These are phyloP conservation scores for Pipistrellus nathusii DNA, from an alignment of 2,797 vertebrate genomes.

Conservation along the genomic window DNA sequence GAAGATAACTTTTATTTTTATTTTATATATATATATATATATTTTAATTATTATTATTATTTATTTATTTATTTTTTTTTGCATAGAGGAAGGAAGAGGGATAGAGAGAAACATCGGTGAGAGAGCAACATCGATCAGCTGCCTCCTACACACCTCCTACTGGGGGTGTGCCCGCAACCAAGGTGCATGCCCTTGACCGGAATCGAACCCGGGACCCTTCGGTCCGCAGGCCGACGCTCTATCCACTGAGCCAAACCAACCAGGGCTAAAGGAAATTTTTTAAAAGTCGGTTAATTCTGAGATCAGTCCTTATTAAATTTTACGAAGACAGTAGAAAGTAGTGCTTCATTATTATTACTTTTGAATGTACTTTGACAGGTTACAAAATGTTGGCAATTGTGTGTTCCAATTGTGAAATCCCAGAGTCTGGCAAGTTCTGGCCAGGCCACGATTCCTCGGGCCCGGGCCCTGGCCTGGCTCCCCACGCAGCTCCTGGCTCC, in stretches of 20 bases:
- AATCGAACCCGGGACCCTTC: too few relatives aligned
- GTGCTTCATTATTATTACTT: not conserved
- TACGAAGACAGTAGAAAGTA: not conserved
- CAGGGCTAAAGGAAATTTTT: not conserved
- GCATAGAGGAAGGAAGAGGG: too few relatives aligned
- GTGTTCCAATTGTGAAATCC: not conserved
- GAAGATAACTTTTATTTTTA: too few relatives aligned
- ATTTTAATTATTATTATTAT: too few relatives aligned
- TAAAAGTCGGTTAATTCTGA: constrained; percentile 35
- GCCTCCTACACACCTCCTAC: too few relatives aligned
- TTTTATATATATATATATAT: too few relatives aligned
- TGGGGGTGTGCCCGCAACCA: too few relatives aligned
- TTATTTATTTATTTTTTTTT: too few relatives aligned
- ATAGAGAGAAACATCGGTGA: too few relatives aligned
- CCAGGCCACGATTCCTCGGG: not conserved
- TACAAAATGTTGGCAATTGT: constrained; percentile 11
- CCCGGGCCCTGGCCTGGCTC: not conserved
- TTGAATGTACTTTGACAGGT: constrained; percentile 38
- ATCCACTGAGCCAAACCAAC: not conserved
- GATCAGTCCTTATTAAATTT: constrained; percentile 49
- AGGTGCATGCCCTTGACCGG: too few relatives aligned
- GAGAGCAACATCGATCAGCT: too few relatives aligned
- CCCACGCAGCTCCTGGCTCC: not conserved
- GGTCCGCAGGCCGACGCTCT: not conserved
- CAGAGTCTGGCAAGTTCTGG: not conserved